These are phyloP conservation scores for Xestia ashworthii DNA, from an alignment of 2,888 invertebrate species.

Conservation along the genomic window DNA sequence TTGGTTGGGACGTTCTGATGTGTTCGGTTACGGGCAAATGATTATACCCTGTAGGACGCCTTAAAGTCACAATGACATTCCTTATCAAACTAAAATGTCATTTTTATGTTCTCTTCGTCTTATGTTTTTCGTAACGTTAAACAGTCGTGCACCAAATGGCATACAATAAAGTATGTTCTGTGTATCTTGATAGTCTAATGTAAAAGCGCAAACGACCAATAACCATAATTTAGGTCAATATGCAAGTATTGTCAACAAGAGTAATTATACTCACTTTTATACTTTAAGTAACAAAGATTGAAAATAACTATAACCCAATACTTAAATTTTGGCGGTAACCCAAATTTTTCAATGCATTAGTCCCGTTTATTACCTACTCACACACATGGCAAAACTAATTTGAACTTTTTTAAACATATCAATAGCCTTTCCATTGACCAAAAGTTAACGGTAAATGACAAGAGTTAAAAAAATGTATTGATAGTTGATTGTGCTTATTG, in stretches of 20 bases:
- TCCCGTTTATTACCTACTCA: slow-evolving; percentile 8
- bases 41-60: neutral
- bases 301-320: neutral
- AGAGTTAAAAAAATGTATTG: slow-evolving; percentile 19
- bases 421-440: slow-evolving; percentile 30
- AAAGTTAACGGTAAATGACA: slow-evolving; percentile 48
- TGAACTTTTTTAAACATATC: slow-evolving; percentile 19
- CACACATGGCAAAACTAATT: neutral
- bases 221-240: neutral
- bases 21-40: neutral
- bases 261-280: neutral
- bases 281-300: neutral
- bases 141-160: neutral
- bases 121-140: neutral
- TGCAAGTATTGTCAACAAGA: neutral
- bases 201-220: neutral
- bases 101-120: neutral
- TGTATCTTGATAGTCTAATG: neutral
- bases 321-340: neutral
- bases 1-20: neutral
- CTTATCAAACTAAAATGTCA: neutral
- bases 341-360: neutral
- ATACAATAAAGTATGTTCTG: neutral
- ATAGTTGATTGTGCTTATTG: slow-evolving; percentile 46
- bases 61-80: too few relatives aligned